These are phyloP conservation scores for Rhynchomys soricoides DNA, from an alignment of 2,113 vertebrate species.

Conservation along the genomic window DNA sequence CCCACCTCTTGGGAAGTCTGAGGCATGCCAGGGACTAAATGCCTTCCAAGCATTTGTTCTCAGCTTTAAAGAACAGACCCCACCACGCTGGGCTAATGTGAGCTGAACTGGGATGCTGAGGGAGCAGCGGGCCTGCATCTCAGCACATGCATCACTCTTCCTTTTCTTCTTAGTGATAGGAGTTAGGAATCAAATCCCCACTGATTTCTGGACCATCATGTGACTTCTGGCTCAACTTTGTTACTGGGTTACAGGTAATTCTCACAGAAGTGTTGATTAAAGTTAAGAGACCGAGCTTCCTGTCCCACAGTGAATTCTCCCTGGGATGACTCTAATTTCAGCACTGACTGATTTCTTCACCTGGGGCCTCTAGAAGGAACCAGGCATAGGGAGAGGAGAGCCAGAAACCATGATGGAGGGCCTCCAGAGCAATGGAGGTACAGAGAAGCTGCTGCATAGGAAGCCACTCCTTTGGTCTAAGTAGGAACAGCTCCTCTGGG, in stretches of 20 bases:
- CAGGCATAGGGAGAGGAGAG: not conserved
- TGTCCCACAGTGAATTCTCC: not conserved
- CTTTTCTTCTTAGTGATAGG: not conserved
- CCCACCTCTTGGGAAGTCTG: not conserved
- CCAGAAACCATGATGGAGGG: not conserved
- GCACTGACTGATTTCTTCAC: not conserved
- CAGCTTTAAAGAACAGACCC: not conserved
- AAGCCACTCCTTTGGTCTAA: not conserved
- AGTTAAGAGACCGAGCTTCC: slow-evolving; percentile 43
- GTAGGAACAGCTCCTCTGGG: not conserved
- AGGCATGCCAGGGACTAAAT: not conserved
- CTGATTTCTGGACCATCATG: not conserved
- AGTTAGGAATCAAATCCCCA: not conserved
- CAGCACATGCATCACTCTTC: not conserved
- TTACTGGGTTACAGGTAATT: slow-evolving; percentile 64
- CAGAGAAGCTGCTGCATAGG: not conserved
- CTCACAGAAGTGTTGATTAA: slow-evolving; percentile 59
- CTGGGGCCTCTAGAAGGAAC: slow-evolving; percentile 1
- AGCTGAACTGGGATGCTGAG: no score
- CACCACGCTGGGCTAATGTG: fast-evolving
- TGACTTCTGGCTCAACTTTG: not conserved
- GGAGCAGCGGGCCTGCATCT: fast-evolving
- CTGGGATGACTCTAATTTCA: not conserved
- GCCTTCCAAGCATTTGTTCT: not conserved
- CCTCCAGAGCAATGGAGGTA: fast-evolving